Percentiles rank a stretch among this genome's conserved stretches.
phyloP scores from a whole-genome alignment of 2,888 invertebrate genomes.

The Capitulum mitella region DNA sequence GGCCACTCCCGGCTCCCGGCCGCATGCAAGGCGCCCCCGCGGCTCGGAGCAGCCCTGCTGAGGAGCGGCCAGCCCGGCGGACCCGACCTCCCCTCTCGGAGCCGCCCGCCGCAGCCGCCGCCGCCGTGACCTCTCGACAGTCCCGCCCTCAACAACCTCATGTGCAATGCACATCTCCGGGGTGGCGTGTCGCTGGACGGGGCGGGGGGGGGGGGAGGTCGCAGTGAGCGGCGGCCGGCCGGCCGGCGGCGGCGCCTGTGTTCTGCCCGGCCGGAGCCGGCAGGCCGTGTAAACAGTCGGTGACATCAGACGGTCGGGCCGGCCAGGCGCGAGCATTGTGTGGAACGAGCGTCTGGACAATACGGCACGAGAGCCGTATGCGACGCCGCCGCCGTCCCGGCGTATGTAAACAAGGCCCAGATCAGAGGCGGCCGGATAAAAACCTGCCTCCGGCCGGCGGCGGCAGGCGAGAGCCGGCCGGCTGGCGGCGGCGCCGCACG shows the following conservation, averaged over 20 bases:
- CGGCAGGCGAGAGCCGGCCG: too few relatives aligned
- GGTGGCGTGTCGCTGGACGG: not conserved
- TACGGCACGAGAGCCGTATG: not conserved
- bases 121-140: too few relatives aligned
- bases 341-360: not conserved
- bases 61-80: too few relatives aligned
- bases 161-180: too few relatives aligned
- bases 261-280: not conserved
- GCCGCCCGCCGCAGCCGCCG: too few relatives aligned
- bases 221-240: not conserved
- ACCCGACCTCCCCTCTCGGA: too few relatives aligned
- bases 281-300: not conserved
- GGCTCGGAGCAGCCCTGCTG: too few relatives aligned
- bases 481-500: too few relatives aligned
- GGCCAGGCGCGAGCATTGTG: constrained; percentile 13
- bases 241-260: not conserved
- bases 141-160: too few relatives aligned
- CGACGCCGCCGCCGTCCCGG: not conserved
- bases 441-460: not conserved
- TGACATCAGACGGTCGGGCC: not conserved
- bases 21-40: too few relatives aligned
- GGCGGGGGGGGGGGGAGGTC: not conserved
- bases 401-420: not conserved
- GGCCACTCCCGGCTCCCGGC: too few relatives aligned
- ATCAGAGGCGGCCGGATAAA: not conserved